A percentile compares a stretch with the other conserved stretches of the same genome.
Conservation (phyloP, 2,113 vertebrate genomes). For the Vicugna pacos region DNA sequence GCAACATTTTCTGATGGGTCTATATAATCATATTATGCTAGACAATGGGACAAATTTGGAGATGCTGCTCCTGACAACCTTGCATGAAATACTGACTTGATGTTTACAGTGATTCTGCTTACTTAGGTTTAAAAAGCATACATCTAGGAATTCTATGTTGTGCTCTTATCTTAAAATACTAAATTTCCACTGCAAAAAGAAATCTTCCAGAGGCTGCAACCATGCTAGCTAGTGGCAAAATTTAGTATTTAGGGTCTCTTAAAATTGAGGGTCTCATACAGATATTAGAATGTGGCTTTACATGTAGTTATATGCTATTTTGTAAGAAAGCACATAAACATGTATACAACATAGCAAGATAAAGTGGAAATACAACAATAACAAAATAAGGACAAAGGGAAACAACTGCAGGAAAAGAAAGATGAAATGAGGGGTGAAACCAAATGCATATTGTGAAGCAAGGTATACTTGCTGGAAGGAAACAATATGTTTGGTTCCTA, state of each 20-base stretch:
- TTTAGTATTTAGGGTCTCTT: constrained; percentile 34
- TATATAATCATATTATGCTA: constrained; percentile 48
- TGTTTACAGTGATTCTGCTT: neutral
- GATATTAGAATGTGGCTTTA: neutral
- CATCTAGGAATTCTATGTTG: neutral
- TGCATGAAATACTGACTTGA: neutral
- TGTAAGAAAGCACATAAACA: neutral
- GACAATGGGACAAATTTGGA: constrained; percentile 20
- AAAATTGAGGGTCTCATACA: neutral
- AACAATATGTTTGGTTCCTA: neutral
- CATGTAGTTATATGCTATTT: neutral
- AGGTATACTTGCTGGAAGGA: neutral
- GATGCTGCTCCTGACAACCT: neutral
- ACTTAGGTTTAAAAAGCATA: neutral
- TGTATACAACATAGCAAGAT: neutral
- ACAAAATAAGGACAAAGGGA: neutral
- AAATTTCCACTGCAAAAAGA: neutral
- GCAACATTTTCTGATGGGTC: constrained; percentile 43
- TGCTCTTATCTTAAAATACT: constrained; percentile 21
- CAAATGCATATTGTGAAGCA: neutral
- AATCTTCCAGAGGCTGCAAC: constrained; percentile 27
- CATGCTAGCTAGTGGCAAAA: neutral
- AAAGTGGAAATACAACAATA: neutral
- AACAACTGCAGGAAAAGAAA: constrained; percentile 10
- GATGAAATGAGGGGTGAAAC: neutral